Base-by-base conservation (phyloP, 2,797 vertebrate genomes). In the Halcyon smyrnensis region DNA sequence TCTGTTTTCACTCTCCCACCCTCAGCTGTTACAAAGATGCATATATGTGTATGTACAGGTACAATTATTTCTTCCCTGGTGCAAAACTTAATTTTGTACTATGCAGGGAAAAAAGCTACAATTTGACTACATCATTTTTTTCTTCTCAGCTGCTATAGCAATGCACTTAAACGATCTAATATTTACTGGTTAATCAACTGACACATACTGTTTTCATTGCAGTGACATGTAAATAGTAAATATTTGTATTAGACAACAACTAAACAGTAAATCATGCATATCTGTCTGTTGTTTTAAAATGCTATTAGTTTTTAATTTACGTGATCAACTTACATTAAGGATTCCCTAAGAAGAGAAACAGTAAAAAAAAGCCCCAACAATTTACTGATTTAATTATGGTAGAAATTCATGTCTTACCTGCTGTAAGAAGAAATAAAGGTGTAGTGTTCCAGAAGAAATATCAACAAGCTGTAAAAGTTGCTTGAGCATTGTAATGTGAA, bases 161-260 rank as follows among this genome's bases (percentile, higher is more conserved):
- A 39, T 32, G 28, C 28, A 27, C 16, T 59, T 50, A 74, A 45
- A 41, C 18, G 79, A 14, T 25, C 41, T 71, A 28, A 21, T 86
- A 65, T 62, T 93, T 73, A 30, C 76, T 28, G 27, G 15, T 70
- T 88, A 73, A 90, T 84, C 46, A 63, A 34, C 71, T 83, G 67
- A 53, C 28, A 83, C 25, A 6, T 34, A n/a, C 19, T 60, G 28
- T 74, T 95, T 86, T 89, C 64, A 85, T 37, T 74, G 54, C 39
- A 79, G 54, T 79, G 88, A 82, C 63, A 28, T 34, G 36, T 48
- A 90, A 93, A 89, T 32, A 89, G 19, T 60, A 91, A 94, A 80
- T 93, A 94, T 83, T 96, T 90, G 34, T 37, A 32, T 54, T 65
- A 88, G 57, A 78, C 32, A 90, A 95, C 84, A 84, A 21, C 37